These are phyloP conservation scores for Drymonia ruficornis DNA, from an alignment of 2,888 invertebrate genomes.

Conservation along the genomic window DNA sequence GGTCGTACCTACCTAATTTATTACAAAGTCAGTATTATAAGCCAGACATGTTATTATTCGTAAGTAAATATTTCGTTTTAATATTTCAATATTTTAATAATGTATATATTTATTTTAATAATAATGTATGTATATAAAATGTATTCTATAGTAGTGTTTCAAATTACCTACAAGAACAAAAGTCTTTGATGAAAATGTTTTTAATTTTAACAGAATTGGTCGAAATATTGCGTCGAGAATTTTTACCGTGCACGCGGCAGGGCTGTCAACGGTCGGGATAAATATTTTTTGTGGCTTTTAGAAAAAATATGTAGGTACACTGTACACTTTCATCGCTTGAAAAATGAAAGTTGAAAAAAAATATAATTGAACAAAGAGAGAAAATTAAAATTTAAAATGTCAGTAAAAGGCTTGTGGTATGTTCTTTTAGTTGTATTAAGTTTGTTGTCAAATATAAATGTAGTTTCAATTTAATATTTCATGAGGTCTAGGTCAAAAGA, in stretches of 20 bases:
- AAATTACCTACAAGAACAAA: conserved; percentile 15
- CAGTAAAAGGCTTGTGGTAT: neutral
- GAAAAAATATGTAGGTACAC: conserved; percentile 18
- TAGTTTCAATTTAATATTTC: too few relatives aligned
- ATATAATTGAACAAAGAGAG: neutral
- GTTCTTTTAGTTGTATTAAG: too few relatives aligned
- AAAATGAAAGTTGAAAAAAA: conserved; percentile 11
- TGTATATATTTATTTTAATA: too few relatives aligned
- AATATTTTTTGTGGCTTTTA: conserved; percentile 51
- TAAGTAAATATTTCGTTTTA: too few relatives aligned
- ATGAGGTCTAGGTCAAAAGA: too few relatives aligned
- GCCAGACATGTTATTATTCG: too few relatives aligned
- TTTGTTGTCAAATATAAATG: too few relatives aligned
- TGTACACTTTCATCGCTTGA: conserved; percentile 8
- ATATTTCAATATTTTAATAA: too few relatives aligned
- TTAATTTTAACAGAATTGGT: conserved; percentile 49
- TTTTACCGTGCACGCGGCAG: conserved; percentile 48
- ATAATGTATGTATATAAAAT: too few relatives aligned
- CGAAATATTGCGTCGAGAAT: conserved; percentile 51
- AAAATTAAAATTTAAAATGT: neutral
- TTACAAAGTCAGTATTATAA: too few relatives aligned
- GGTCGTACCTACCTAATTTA: too few relatives aligned
- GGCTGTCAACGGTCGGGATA: conserved; percentile 53
- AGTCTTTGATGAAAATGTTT: conserved; percentile 40
- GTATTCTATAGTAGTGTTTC: too few relatives aligned